Evolutionary conservation across 2,888 invertebrate genomes (phyloP), one percentile per base, ranked within the genome.

Genomic region (Ennomos fuscantarius): DNA sequence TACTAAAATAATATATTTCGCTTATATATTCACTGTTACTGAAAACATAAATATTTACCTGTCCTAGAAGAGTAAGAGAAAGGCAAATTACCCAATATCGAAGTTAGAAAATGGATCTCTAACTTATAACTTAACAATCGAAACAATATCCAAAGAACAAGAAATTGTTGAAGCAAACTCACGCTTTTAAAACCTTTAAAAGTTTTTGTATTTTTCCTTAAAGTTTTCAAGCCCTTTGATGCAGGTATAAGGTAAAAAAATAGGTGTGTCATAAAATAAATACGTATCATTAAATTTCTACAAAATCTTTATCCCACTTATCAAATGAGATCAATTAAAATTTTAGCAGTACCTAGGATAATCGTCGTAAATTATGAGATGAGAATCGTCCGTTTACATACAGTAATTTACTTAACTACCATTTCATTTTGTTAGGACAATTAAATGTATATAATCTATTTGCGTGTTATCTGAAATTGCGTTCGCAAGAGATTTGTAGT

Each of bases 71-170:
- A 44, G 35, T 44, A 43, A 35, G 33, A 57, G 47, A 57, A 51
- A 56, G 39, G 46, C 41, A 49, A 58, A 64, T 57, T 50, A 60
- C 57, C 48, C 45, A 47, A 31, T 42, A 50, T 60, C 47, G 15
- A 41, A 62, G 60, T 62, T 62, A 39, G 42, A 37, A 55, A 60
- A 54, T 50, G 57, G 46, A 55, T 52, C 43, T 59, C 53, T 43
- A 56, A 60, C 62, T 52, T 50, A 50, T 46, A 56, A 56, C 43
- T 57, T 57, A 52, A 52, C 24, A 51, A 45, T 49, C 55, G 58
- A 51, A 53, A 64, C 58, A 57, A 60, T 56, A 63, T 58, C 53
- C 55, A 37, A 52, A 56, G 48, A 52, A 52, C 52, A 44, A 52
- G 57, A 41, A 57, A 51, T 51, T 44, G 48, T 52, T 40, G 47